Conservation (phyloP, 2,888 invertebrate genomes). For the Abscondita cerata region DNA sequence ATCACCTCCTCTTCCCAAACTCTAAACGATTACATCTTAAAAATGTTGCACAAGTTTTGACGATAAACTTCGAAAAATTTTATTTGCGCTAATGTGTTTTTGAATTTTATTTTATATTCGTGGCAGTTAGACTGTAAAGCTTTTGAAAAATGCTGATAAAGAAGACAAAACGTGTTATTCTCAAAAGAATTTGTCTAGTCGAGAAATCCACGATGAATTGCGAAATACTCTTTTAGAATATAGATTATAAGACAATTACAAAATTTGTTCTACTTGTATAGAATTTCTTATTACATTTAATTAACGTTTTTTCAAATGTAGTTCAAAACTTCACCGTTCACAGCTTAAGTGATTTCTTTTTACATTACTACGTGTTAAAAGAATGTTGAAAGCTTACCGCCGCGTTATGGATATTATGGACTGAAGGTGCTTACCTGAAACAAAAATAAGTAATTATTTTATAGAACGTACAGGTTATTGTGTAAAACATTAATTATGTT, state of each 20-base stretch:
- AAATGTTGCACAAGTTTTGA: conserved; percentile 13
- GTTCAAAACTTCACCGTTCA: too few relatives aligned
- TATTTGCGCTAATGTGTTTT: conserved; percentile 1
- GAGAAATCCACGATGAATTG: conserved; percentile 4
- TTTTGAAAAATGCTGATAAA: conserved; percentile 22
- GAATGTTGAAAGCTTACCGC: too few relatives aligned
- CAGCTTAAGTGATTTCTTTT: too few relatives aligned
- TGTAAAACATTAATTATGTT: too few relatives aligned
- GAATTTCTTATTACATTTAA: too few relatives aligned
- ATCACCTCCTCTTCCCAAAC: conserved; percentile 26
- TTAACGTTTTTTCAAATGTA: too few relatives aligned
- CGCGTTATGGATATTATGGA: too few relatives aligned
- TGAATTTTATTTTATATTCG: conserved; percentile 14
- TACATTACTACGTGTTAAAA: too few relatives aligned
- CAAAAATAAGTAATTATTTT: too few relatives aligned
- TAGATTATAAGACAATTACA: background rate
- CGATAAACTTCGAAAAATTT: conserved; percentile 12
- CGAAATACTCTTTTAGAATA: conserved; percentile 5
- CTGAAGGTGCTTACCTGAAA: too few relatives aligned
- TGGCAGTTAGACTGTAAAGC: conserved; percentile 21
- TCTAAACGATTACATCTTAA: conserved; percentile 31
- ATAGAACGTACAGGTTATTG: too few relatives aligned
- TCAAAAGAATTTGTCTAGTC: conserved; percentile 1
- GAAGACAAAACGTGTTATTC: conserved; percentile 9
- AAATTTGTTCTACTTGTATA: too few relatives aligned